Base-by-base conservation (phyloP, 2,888 invertebrate genomes). In the Deroplatys truncata region DNA sequence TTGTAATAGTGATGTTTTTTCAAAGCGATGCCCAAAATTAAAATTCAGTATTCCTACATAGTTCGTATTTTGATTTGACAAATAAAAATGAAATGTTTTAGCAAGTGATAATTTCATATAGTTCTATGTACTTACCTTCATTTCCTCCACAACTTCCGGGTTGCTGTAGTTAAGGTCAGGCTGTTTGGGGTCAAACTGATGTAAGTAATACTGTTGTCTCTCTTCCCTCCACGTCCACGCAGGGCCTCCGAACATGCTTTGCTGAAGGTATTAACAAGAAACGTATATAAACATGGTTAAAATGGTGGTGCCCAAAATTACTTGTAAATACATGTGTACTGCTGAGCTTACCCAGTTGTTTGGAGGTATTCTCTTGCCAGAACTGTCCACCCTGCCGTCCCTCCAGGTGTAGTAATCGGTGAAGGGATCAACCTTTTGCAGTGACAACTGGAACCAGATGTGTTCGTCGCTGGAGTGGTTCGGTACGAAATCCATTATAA, bases 101-200 rank as follows among this genome's bases (percentile, higher is more conserved):
- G 1, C 13, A 43, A 7, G 1, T 43, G 13, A 43, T 1, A 1
- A 13, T 43, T 43, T 43, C 35, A 43, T 2, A 43, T 13, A 43
- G 35, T 43, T 43, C 7, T 83, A 25, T 85, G 8, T 82, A 87
- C 91, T 88, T 89, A 92, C 92, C 88, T 94, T 92, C 93, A 95
- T 94, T 92, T 95, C 95, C 1, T 94, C 92, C 28, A 94, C 93
- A 0, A 95, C 95, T 0, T 92, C 92, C 0, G 94, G 94, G 92
- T 96, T 95, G n/a, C 96, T 94, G 92, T 95, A 96, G 93, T 97
- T 97, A 84, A 97, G 94, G 92, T 96, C 96, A 0, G 96, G 96
- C 92, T 96, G 96, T 85, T 95, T 93, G 1, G 93, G 92, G 0
- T 95, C 94, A 91, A 96, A 96, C 91, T 96, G 96, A 91, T 97